Evolutionary conservation across 1,140 invertebrate species (phyloP).

Genomic region (Camponotus floridanus): DNA sequence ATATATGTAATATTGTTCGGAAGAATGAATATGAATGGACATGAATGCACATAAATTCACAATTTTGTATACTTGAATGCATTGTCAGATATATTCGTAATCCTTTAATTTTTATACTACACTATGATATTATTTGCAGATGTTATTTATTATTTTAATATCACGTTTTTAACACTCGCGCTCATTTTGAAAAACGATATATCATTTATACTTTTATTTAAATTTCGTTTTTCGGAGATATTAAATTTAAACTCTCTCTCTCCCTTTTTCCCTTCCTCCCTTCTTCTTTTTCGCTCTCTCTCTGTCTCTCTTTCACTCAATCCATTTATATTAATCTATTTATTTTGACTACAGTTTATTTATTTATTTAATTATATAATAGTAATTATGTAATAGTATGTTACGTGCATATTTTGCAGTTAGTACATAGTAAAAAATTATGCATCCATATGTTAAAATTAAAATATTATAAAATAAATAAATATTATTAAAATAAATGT

Average conservation of each 20-base stretch:
- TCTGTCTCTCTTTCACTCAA: neutral
- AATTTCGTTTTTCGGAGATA: neutral
- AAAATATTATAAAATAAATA: too few species aligned
- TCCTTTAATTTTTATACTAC: constrained; percentile 26
- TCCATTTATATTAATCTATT: constrained; percentile 41
- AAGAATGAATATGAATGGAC: too few species aligned
- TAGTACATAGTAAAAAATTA: too few species aligned
- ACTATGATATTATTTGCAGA: neutral
- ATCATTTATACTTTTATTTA: constrained; percentile 36
- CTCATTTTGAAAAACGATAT: constrained; percentile 15
- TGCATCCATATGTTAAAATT: too few species aligned
- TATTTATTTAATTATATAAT: constrained; percentile 12
- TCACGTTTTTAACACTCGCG: constrained; percentile 15
- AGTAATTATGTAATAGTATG: neutral
- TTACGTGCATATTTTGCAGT: neutral
- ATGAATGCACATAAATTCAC: neutral
- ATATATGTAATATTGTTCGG: too few species aligned
- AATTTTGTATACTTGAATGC: neutral
- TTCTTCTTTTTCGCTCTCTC: too few species aligned
- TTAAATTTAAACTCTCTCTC: constrained; percentile 1
- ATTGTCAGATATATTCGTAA: neutral
- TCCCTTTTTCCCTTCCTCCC: neutral
- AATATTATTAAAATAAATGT: too few species aligned
- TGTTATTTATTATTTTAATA: constrained; percentile 17
- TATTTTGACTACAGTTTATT: neutral